Evolutionary conservation across 1,140 invertebrate genomes (phyloP).

Genomic region (Drosophila insularis): DNA sequence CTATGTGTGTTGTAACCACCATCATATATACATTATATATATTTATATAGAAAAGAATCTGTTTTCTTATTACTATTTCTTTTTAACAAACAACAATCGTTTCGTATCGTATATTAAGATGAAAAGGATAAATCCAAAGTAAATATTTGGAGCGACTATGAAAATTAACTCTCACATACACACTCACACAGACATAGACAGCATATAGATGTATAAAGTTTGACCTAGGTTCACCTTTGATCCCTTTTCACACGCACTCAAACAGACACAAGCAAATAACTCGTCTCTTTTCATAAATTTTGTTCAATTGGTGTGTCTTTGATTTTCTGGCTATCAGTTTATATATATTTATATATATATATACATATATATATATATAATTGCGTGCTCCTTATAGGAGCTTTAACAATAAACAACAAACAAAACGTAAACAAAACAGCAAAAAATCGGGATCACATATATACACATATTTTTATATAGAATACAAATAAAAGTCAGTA

Average conservation of each 20-base stretch:
- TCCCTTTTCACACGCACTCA: too few species aligned
- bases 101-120: neutral
- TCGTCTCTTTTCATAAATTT: neutral
- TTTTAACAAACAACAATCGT: neutral
- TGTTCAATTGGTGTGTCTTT: constrained; percentile 15
- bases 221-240: too few species aligned
- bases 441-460: constrained; percentile 10
- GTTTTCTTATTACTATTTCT: neutral
- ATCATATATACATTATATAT: constrained; percentile 1
- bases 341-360: constrained; percentile 8
- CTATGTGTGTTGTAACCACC: neutral
- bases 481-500: neutral
- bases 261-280: neutral
- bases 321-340: constrained; percentile 36
- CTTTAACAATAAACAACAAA: constrained; percentile 36
- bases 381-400: constrained; percentile 72
- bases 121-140: neutral
- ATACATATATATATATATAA: constrained; percentile 19
- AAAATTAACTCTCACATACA: neutral
- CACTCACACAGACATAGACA: too few species aligned
- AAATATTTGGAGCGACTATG: neutral
- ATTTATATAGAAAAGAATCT: neutral
- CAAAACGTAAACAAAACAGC: constrained; percentile 3
- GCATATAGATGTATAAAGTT: too few species aligned
- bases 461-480: constrained; percentile 13